Evolutionary conservation across 1,140 invertebrate genomes (phyloP).

Genomic region (Chrysoperla carnea): DNA sequence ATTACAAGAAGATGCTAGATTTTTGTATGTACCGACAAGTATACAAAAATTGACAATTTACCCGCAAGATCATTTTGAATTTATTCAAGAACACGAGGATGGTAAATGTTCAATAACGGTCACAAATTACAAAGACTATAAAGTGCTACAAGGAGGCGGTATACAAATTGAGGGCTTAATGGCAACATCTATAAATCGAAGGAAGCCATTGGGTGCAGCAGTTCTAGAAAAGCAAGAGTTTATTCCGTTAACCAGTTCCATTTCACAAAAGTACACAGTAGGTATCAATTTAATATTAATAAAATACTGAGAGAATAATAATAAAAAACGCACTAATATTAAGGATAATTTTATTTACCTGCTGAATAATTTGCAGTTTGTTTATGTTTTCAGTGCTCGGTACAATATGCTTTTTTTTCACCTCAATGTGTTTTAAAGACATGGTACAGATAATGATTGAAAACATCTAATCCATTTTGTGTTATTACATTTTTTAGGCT

Average conservation of each 20-base stretch:
- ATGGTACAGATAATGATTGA: too few species aligned
- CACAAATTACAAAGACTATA: too few species aligned
- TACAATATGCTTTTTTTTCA: too few species aligned
- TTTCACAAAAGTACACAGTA: not conserved
- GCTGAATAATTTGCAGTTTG: too few species aligned
- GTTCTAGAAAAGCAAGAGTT: conserved; percentile 62
- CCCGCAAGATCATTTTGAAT: conserved; percentile 40
- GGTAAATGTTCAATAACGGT: too few species aligned
- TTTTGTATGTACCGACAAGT: conserved; percentile 67
- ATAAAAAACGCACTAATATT: too few species aligned
- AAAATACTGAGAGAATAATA: too few species aligned
- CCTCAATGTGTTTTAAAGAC: too few species aligned
- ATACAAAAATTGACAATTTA: conserved; percentile 68
- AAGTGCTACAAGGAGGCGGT: conserved; percentile 34
- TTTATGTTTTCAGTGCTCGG: too few species aligned
- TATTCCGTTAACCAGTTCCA: conserved; percentile 37
- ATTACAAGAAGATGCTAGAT: conserved; percentile 49
- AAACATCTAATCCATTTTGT: too few species aligned
- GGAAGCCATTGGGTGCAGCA: conserved; percentile 38
- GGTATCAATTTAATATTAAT: too few species aligned
- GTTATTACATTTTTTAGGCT: conserved; percentile 1
- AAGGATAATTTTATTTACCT: too few species aligned
- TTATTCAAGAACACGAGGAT: conserved; percentile 10
- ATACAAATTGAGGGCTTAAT: conserved; percentile 69
- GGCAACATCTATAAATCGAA: conserved; percentile 53